Evolutionary conservation across 92 coral and sea anemone genomes (phyloP).

Genomic region (Zoanthus solanderi): DNA sequence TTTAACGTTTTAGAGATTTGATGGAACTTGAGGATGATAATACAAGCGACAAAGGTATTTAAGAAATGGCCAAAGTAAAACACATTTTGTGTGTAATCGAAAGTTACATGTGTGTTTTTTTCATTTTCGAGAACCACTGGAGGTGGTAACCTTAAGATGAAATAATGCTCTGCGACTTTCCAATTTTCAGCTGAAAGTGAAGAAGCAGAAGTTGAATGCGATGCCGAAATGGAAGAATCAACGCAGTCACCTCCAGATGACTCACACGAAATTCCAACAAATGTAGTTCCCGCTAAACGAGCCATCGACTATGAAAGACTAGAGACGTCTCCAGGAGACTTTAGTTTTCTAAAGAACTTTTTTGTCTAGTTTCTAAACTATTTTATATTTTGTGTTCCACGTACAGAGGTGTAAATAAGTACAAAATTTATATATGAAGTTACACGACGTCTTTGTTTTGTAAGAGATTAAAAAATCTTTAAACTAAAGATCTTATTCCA

Average conservation of each 20-base stretch:
- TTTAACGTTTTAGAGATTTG: slow-evolving; percentile 33
- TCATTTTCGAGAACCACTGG: too few species aligned
- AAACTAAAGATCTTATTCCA: too few species aligned
- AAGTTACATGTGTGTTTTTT: not conserved
- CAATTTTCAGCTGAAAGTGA: slow-evolving; percentile 19
- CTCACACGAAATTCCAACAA: not conserved
- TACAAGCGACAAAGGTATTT: slow-evolving; percentile 54
- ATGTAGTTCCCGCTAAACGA: not conserved
- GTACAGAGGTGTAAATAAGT: too few species aligned
- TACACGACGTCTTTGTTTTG: not conserved
- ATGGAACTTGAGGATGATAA: slow-evolving; percentile 46
- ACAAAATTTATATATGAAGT: too few species aligned
- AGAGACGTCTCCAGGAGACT: slow-evolving; percentile 27
- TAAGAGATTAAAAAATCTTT: too few species aligned
- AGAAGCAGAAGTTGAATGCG: slow-evolving; percentile 59
- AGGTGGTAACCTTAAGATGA: not conserved
- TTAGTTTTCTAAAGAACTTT: slow-evolving; percentile 23
- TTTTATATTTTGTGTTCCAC: not conserved
- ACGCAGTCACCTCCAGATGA: not conserved
- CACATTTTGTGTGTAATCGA: not conserved
- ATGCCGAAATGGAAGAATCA: slow-evolving; percentile 37
- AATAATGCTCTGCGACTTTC: not conserved
- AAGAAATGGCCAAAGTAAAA: too few species aligned
- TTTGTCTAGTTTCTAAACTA: slow-evolving; percentile 2
- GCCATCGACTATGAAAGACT: not conserved